Evolutionary conservation across 2,113 vertebrate species (phyloP).

Genomic region (Sander lucioperca): DNA sequence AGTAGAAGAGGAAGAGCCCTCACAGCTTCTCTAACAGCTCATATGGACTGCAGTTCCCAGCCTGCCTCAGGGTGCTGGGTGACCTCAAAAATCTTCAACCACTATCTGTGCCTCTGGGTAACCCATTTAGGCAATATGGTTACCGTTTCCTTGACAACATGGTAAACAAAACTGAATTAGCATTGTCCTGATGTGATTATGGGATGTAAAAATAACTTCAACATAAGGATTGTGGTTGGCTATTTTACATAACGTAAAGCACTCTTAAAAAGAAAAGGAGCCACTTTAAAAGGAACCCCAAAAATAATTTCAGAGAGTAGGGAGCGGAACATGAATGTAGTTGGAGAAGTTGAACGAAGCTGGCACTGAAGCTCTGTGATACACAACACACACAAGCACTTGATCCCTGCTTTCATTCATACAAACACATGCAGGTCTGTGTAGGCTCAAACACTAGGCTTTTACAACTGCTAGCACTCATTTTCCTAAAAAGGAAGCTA

Average conservation of each 20-base stretch:
- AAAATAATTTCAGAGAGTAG: not conserved
- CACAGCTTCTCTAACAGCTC: slow-evolving; percentile 46
- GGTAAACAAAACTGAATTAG: slow-evolving; percentile 35
- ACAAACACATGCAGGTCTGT: slow-evolving; percentile 5
- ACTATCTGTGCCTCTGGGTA: slow-evolving; percentile 52
- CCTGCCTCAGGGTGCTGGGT: slow-evolving; percentile 58
- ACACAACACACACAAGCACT: not conserved
- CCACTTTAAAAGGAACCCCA: slow-evolving; percentile 27
- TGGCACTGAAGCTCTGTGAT: not conserved
- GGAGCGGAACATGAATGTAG: not conserved
- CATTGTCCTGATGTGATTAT: slow-evolving; percentile 17
- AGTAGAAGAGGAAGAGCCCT: slow-evolving; percentile 39
- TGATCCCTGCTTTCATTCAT: not conserved
- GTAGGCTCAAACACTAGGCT: not conserved
- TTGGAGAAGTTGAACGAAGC: slow-evolving; percentile 5
- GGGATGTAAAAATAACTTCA: not conserved
- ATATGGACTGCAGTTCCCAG: slow-evolving; percentile 64
- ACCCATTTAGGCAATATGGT: slow-evolving; percentile 66
- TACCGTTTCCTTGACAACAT: slow-evolving; percentile 51
- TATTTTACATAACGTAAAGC: slow-evolving; percentile 11
- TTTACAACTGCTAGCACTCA: not conserved
- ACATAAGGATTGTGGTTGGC: slow-evolving; percentile 27
- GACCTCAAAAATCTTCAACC: slow-evolving; percentile 67
- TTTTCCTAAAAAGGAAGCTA: slow-evolving; percentile 1
- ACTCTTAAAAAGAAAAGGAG: not conserved